Percentiles rank a stretch among this genome's conserved stretches.
phyloP scores from a whole-genome alignment of 1,140 invertebrate species.

The Teleogryllus occipitalis region DNA sequence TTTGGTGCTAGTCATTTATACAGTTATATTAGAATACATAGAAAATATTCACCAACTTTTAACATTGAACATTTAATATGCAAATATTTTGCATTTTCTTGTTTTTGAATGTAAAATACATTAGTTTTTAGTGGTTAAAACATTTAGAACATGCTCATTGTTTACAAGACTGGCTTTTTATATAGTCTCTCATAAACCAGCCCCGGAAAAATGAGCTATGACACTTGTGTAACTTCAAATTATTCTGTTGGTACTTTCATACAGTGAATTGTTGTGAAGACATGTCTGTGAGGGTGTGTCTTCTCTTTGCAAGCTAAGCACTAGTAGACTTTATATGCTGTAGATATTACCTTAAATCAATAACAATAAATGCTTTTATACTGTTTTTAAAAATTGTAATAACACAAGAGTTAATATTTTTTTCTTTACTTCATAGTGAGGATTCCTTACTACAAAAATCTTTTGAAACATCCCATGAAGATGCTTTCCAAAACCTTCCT shows the following conservation, averaged over 20 bases:
- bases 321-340: background rate
- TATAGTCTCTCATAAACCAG: background rate
- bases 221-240: background rate
- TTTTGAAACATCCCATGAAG: too few relatives aligned
- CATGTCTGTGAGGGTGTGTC: background rate
- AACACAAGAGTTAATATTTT: too few relatives aligned
- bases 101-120: background rate
- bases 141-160: background rate
- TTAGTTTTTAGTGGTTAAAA: background rate
- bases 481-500: too few relatives aligned
- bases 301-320: background rate
- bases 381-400: background rate
- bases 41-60: too few relatives aligned
- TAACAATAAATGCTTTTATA: background rate
- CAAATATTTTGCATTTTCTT: background rate
- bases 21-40: too few relatives aligned
- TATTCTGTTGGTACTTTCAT: background rate
- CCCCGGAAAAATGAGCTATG: background rate
- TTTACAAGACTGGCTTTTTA: background rate
- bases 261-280: background rate
- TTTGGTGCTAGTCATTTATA: conserved; percentile 1
- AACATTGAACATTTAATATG: background rate
- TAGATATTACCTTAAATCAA: background rate
- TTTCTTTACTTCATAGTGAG: too few relatives aligned
- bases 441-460: too few relatives aligned